phyloP scores from a whole-genome alignment of 2,113 vertebrate species.

The Anoplopoma fimbria region DNA sequence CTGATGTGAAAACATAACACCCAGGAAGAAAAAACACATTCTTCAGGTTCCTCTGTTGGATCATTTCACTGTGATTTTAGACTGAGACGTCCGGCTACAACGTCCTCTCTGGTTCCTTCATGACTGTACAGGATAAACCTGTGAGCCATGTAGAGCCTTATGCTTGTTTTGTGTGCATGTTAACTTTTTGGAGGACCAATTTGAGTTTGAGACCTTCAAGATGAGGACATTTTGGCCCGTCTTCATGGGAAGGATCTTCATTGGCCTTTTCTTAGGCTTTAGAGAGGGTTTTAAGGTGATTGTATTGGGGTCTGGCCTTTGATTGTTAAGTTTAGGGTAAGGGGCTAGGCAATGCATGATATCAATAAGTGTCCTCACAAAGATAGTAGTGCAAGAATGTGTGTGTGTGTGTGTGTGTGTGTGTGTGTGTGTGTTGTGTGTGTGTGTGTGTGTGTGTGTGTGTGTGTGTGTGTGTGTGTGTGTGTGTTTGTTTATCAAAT shows the following conservation, averaged over 20 bases:
- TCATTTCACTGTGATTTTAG: neutral
- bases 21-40: neutral
- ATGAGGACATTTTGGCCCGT: no score
- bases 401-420: slow-evolving; percentile 5
- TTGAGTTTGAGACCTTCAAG: no score
- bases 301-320: no score
- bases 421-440: slow-evolving; percentile 3
- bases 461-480: slow-evolving; percentile 1
- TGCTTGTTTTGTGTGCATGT: no score
- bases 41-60: neutral
- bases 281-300: no score
- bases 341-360: no score
- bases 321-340: no score
- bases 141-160: no score
- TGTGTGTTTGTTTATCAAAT: neutral
- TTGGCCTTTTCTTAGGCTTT: no score
- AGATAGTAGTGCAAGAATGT: neutral
- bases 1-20: slow-evolving; percentile 1
- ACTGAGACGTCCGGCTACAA: neutral
- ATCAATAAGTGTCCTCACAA: no score
- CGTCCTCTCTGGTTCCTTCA: neutral
- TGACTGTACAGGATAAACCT: neutral
- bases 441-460: slow-evolving; percentile 4
- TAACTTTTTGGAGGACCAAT: no score
- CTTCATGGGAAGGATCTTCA: no score